Evolutionary conservation across 2,797 vertebrate species (phyloP).

Genomic region (Bradypus variegatus): DNA sequence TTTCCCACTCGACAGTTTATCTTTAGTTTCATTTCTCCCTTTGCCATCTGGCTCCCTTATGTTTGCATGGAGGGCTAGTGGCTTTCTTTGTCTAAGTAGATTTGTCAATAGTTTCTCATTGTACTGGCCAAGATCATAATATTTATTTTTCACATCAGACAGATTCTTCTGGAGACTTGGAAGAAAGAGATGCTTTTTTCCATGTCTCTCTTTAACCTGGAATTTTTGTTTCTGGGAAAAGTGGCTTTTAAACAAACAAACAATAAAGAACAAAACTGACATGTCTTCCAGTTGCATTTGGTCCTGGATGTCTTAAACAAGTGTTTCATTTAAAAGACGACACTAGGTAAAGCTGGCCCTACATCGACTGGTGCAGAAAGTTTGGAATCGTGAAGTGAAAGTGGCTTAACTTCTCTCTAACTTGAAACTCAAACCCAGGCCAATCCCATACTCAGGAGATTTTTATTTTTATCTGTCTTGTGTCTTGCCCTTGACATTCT

Average conservation of each 20-base stretch:
- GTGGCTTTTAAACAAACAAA: not conserved
- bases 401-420: not conserved
- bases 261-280: not conserved
- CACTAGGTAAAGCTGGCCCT: not conserved
- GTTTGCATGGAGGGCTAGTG: slow-evolving; percentile 52
- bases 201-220: slow-evolving; percentile 34
- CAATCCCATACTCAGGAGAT: not conserved
- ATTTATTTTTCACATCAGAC: slow-evolving; percentile 65
- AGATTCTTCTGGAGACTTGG: slow-evolving; percentile 61
- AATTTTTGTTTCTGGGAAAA: slow-evolving; percentile 16
- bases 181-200: slow-evolving; percentile 32
- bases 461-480: not conserved
- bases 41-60: slow-evolving; percentile 65
- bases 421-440: not conserved
- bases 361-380: not conserved
- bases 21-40: slow-evolving; percentile 47
- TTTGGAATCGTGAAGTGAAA: not conserved
- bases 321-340: not conserved
- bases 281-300: not conserved
- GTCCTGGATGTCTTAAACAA: not conserved
- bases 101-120: slow-evolving; percentile 65
- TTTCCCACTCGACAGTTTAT: slow-evolving; percentile 56
- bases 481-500: not conserved
- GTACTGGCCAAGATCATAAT: slow-evolving; percentile 63
- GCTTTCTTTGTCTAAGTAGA: slow-evolving; percentile 59